Conservation (phyloP, 1,140 invertebrate species). For the Macrocentrus cingulum region DNA sequence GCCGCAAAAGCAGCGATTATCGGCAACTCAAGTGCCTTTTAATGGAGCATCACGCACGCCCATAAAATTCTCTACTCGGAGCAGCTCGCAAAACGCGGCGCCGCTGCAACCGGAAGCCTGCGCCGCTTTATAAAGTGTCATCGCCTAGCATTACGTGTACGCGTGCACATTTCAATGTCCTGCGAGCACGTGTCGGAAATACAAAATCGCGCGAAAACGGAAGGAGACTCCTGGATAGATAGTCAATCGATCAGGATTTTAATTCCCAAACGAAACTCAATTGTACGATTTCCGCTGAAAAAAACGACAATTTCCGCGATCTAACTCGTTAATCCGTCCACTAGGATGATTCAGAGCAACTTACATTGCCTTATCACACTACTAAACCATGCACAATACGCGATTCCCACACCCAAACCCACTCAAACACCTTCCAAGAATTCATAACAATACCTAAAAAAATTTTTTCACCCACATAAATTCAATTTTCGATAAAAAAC, state of each 20-base stretch:
- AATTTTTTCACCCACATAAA: too few relatives aligned
- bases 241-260: conserved; percentile 13
- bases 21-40: conserved; percentile 15
- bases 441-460: too few relatives aligned
- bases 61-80: conserved; percentile 20
- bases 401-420: too few relatives aligned
- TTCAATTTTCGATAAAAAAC: too few relatives aligned
- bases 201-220: conserved; percentile 1
- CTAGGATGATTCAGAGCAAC: too few relatives aligned
- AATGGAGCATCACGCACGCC: conserved; percentile 31
- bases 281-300: too few relatives aligned
- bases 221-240: not conserved
- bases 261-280: too few relatives aligned
- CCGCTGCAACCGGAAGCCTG: not conserved
- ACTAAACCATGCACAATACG: too few relatives aligned
- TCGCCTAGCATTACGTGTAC: not conserved
- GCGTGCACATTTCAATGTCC: not conserved
- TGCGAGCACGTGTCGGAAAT: conserved; percentile 16
- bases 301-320: too few relatives aligned
- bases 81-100: not conserved
- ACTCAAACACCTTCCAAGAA: too few relatives aligned
- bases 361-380: too few relatives aligned
- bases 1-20: conserved; percentile 37
- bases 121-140: not conserved
- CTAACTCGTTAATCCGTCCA: too few relatives aligned